Conservation (phyloP, 2,888 invertebrate species). For the Agapostemon virescens region DNA sequence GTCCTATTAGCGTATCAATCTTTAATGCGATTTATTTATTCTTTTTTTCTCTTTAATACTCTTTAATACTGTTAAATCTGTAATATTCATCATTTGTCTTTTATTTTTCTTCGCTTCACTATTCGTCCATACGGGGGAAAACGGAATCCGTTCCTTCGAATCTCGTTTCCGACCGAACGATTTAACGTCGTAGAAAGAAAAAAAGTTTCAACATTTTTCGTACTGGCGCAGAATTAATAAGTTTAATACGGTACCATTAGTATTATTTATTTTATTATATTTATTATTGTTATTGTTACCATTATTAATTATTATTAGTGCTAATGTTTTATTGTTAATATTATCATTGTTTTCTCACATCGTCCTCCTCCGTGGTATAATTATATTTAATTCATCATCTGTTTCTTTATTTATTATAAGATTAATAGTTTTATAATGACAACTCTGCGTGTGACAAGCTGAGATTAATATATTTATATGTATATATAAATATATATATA, state of each 20-base stretch:
- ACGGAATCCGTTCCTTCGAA: conserved; percentile 55
- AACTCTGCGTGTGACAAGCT: conserved; percentile 62
- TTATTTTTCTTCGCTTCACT: conserved; percentile 13
- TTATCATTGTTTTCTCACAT: conserved; percentile 51
- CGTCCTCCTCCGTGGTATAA: conserved; percentile 30
- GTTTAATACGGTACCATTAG: conserved; percentile 52
- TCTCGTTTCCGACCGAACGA: conserved; percentile 58
- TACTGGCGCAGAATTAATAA: conserved; percentile 62
- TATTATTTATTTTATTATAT: conserved; percentile 46
- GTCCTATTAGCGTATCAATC: conserved; percentile 61
- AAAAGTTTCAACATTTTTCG: conserved; percentile 58
- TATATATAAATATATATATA: conserved; percentile 21
- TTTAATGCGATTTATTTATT: conserved; percentile 36
- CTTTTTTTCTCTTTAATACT: neutral
- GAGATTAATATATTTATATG: conserved; percentile 45
- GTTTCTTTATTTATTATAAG: conserved; percentile 55
- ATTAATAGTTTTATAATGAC: conserved; percentile 59
- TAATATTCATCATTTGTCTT: conserved; percentile 15
- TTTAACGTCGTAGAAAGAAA: conserved; percentile 62
- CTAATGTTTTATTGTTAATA: conserved; percentile 61
- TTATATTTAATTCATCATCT: conserved; percentile 24
- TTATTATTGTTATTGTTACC: conserved; percentile 56
- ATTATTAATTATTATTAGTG: conserved; percentile 55
- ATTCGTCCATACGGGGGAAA: conserved; percentile 42
- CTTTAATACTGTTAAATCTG: conserved; percentile 10